Evolutionary conservation across 2,797 vertebrate genomes (phyloP).

Genomic region (Lacerta bilineata): DNA sequence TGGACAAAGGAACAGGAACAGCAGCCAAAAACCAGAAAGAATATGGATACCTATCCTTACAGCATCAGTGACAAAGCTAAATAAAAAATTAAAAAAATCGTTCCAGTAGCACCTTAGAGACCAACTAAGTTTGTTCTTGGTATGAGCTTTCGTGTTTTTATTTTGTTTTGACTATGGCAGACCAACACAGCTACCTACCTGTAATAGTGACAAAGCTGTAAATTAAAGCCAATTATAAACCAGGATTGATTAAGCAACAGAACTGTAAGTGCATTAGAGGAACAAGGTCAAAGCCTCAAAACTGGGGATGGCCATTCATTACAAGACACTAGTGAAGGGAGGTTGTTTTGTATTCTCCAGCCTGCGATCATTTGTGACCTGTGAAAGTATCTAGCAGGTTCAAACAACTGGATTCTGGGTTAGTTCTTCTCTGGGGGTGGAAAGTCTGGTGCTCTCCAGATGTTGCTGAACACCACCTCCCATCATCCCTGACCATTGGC

Average conservation of each 20-base stretch:
- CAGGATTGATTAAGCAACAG: slow-evolving; percentile 9
- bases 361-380: no score
- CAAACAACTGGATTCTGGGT: not conserved
- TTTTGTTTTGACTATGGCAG: no score
- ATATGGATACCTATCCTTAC: not conserved
- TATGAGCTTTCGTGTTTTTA: no score
- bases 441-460: not conserved
- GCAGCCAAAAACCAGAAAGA: not conserved
- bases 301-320: no score
- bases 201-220: not conserved
- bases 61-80: not conserved
- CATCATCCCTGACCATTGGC: not conserved
- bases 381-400: not conserved
- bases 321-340: not conserved
- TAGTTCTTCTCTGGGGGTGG: not conserved
- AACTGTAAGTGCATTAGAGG: not conserved
- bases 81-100: no score
- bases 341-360: not conserved
- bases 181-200: no score
- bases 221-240: slow-evolving; percentile 25
- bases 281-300: not conserved
- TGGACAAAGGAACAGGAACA: not conserved
- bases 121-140: no score
- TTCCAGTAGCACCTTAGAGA: no score
- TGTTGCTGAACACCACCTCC: not conserved